phyloP scores from a whole-genome alignment of 2,888 invertebrate species.

The Himalopsyche japonica region DNA sequence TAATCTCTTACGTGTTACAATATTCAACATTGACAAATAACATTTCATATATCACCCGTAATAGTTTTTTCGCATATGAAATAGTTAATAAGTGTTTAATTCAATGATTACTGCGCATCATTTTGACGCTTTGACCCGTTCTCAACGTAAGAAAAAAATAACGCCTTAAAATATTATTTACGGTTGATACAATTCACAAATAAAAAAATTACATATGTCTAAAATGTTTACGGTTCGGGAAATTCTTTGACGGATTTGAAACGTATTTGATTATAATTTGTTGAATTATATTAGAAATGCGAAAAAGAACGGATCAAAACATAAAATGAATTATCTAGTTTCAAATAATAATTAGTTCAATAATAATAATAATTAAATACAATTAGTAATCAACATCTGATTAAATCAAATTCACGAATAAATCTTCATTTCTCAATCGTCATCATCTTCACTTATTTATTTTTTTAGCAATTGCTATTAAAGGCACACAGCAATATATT shows the following conservation, averaged over 20 bases:
- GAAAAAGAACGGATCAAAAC: not conserved
- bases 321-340: not conserved
- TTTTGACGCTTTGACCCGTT: not conserved
- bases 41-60: slow-evolving; percentile 63
- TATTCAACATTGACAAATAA: slow-evolving; percentile 44
- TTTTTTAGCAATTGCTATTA: slow-evolving; percentile 74
- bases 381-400: slow-evolving; percentile 16
- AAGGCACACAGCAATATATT: slow-evolving; percentile 79
- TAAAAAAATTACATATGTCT: no score
- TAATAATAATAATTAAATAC: slow-evolving; percentile 14
- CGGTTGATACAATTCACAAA: no score
- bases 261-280: no score
- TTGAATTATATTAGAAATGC: not conserved
- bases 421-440: slow-evolving; percentile 20
- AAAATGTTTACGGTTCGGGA: no score
- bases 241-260: no score
- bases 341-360: not conserved
- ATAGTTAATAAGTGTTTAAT: slow-evolving; percentile 35
- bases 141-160: not conserved
- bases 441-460: slow-evolving; percentile 48
- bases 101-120: not conserved
- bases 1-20: slow-evolving; percentile 35
- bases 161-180: not conserved
- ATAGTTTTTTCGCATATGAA: slow-evolving; percentile 44
- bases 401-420: slow-evolving; percentile 33